A percentile compares a stretch with the other conserved stretches of the same genome.
phyloP scores from a whole-genome alignment of 1,140 invertebrate genomes.

The Lepeophtheirus salmonis region DNA sequence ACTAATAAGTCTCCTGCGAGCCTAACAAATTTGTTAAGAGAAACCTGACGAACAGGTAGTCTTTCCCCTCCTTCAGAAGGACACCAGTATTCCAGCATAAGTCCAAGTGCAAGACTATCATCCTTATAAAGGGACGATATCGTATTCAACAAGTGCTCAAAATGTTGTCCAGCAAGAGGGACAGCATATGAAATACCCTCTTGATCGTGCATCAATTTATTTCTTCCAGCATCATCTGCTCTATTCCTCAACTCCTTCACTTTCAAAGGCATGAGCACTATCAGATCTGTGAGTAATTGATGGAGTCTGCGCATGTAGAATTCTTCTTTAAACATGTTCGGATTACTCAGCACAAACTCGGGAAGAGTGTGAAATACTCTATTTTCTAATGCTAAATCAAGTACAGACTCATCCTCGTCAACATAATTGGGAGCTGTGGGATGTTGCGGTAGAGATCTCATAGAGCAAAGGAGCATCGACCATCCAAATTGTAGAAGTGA shows the following conservation, averaged over 20 bases:
- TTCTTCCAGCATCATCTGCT: conserved; percentile 69
- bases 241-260: conserved; percentile 57
- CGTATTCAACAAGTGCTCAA: conserved; percentile 58
- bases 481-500: conserved; percentile 53
- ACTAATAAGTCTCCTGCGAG: conserved; percentile 66
- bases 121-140: conserved; percentile 54
- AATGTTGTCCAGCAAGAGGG: conserved; percentile 47
- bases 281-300: conserved; percentile 71
- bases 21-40: conserved; percentile 73
- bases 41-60: conserved; percentile 35
- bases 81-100: conserved; percentile 64
- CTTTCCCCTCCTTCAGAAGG: conserved; percentile 32
- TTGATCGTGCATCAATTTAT: conserved; percentile 52
- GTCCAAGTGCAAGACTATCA: conserved; percentile 47
- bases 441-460: conserved; percentile 32
- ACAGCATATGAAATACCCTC: conserved; percentile 31
- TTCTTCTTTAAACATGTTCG: conserved; percentile 28
- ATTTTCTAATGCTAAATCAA: conserved; percentile 52
- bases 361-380: conserved; percentile 21
- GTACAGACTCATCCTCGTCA: conserved; percentile 53
- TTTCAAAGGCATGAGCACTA: conserved; percentile 76
- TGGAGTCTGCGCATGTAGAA: conserved; percentile 69
- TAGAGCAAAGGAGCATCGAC: conserved; percentile 53
- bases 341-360: conserved; percentile 21
- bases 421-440: conserved; percentile 27